Evolutionary conservation across 2,888 invertebrate species (phyloP), one percentile per base, ranked within the genome.

Genomic region (Stenurella melanura): DNA sequence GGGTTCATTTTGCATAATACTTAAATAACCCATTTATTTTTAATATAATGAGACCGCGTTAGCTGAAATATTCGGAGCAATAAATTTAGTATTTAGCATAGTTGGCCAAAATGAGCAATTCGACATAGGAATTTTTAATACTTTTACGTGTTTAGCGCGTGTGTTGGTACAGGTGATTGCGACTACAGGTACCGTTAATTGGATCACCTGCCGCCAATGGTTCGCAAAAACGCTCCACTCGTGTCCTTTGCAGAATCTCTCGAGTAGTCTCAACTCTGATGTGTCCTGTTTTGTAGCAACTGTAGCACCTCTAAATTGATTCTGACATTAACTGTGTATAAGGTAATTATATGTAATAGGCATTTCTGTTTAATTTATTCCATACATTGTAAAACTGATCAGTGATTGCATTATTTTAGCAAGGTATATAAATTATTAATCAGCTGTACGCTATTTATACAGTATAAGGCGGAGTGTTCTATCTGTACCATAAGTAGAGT

Each of bases 161-260:
- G 87, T 82, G 80, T 84, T 81, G 82, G 84, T 83, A 88, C 88
- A 89, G 89, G 89, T 89, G 89, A 89, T 88, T 83, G 85, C 86
- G 86, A 88, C 88, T 88, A 88, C 87, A 87, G 86, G 88, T 89
- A 87, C 89, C 89, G 89, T 89, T 89, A 89, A 89, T 88, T 88
- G 88, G 87, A 86, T 86, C 89, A 89, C 89, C 89, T 89, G 89
- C 84, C 81, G 79, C 67, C 79, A 69, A 74, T 67, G 74, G 76
- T 61, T 75, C 63, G 81, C 80, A 80, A 82, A 82, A 81, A 81
- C 73, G 61, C 57, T 61, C 54, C 64, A 66, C 56, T 54, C 66
- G 63, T 67, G 69, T 30, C 61, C 38, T 60, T 21, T 21, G 34
- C 38, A 18, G 50, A 64, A 73, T 67, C 58, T 66, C 60, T 58